Percentiles rank a stretch among this genome's conserved stretches.
Evolutionary conservation across 2,113 vertebrate species (phyloP).

Genomic region (human (Homo sapiens)): GRCh38 chr5:86969501-86970000

Average conservation of each 20-base stretch:
- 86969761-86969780: too few relatives aligned
- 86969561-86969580: not conserved
- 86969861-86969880: not conserved
- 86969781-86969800: too few relatives aligned
- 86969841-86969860: too few relatives aligned
- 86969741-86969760: too few relatives aligned
- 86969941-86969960: not conserved
- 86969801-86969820: too few relatives aligned
- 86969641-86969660: not conserved
- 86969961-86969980: not conserved
- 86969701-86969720: not conserved
- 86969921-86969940: not conserved
- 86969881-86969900: not conserved
- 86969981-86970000: not conserved
- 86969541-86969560: not conserved
- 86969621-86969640: not conserved
- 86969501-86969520: not conserved
- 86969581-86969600: not conserved
- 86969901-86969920: not conserved
- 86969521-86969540: constrained; percentile 17
- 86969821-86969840: too few relatives aligned
- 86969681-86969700: not conserved
- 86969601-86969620: not conserved
- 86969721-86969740: too few relatives aligned
- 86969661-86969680: not conserved